These are phyloP conservation scores for Spilarctia lutea DNA, from an alignment of 2,888 invertebrate genomes.

Conservation along the genomic window DNA sequence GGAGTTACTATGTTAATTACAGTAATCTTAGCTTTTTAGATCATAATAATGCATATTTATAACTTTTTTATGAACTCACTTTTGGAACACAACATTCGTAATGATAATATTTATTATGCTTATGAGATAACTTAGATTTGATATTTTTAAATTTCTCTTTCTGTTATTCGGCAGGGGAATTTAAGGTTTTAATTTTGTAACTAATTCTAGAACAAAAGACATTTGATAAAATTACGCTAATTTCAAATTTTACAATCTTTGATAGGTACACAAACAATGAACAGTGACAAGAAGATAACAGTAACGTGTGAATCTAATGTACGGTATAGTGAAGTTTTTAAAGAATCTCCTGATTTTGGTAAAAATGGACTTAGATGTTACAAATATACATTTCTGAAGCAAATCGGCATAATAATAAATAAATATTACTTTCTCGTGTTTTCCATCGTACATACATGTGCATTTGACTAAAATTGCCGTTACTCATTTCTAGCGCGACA, in stretches of 20 bases:
- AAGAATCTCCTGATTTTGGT: not conserved
- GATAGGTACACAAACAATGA: not conserved
- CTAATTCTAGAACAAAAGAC: not conserved
- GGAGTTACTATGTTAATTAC: not conserved
- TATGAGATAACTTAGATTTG: not conserved
- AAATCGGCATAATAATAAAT: not conserved
- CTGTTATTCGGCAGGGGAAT: not conserved
- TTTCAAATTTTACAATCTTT: not conserved
- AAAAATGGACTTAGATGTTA: not conserved
- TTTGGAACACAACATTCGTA: not conserved
- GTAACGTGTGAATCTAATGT: not conserved
- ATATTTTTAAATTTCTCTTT: not conserved
- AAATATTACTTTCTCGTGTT: conserved; percentile 18
- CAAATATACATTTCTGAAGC: not conserved
- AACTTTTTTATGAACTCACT: not conserved
- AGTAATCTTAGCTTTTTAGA: not conserved
- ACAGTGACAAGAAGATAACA: not conserved
- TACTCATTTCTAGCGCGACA: conserved; percentile 27
- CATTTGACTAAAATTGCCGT: conserved; percentile 32
- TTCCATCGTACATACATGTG: conserved; percentile 9
- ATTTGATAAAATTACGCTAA: not conserved
- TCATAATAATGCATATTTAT: conserved; percentile 4
- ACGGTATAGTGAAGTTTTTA: not conserved
- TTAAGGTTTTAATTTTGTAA: not conserved
- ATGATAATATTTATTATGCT: not conserved